A percentile compares a stretch with the other conserved stretches of the same genome.
Conservation (phyloP, 2,113 vertebrate genomes). For the Todiramphus chloris region DNA sequence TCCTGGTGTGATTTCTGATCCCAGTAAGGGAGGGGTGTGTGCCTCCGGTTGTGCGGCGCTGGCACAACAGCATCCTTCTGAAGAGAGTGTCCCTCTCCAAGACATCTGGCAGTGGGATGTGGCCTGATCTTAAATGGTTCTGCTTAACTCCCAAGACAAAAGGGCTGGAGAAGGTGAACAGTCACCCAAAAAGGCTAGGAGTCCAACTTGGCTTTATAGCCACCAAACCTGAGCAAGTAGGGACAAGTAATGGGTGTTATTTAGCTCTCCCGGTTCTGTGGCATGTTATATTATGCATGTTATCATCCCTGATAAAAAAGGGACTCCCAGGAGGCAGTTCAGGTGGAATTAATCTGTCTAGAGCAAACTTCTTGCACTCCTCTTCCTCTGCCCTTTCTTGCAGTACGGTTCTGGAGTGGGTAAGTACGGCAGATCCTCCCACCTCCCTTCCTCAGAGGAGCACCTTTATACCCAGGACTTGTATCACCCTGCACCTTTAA, state of each 20-base stretch:
- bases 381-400: neutral
- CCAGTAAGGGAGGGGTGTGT: neutral
- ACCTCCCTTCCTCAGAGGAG: neutral
- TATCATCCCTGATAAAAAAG: neutral
- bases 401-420: neutral
- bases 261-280: neutral
- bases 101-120: neutral
- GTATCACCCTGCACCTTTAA: neutral
- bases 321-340: neutral
- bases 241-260: neutral
- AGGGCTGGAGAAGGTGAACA: neutral
- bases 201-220: neutral
- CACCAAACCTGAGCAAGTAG: neutral
- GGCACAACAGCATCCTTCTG: neutral
- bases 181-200: neutral
- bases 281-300: accelerated
- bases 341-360: neutral
- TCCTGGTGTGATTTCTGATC: neutral
- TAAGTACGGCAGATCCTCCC: neutral
- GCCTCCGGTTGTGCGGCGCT: neutral
- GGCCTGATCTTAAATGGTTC: neutral
- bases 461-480: neutral
- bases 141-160: neutral
- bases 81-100: neutral
- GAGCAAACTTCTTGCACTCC: neutral